A percentile compares a stretch with the other conserved stretches of the same genome.
Evolutionary conservation across 2,113 vertebrate species (phyloP).

Genomic region (Leucoraja erinaceus): DNA sequence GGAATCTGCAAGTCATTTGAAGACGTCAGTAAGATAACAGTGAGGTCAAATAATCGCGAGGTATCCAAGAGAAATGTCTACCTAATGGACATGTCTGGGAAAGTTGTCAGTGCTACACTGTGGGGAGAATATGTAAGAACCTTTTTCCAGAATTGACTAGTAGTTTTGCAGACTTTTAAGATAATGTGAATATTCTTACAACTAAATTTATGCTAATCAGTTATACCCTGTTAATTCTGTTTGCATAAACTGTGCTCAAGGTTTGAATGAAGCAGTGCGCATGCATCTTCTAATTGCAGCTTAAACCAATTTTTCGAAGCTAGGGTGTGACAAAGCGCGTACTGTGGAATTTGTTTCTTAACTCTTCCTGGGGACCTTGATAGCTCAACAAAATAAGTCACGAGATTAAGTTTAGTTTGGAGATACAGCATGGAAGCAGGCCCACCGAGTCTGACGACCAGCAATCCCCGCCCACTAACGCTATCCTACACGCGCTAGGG

Average conservation of each 20-base stretch:
- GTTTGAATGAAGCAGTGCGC: neutral
- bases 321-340: too few relatives aligned
- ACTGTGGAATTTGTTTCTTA: neutral
- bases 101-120: conserved; percentile 76
- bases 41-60: conserved; percentile 77
- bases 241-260: neutral
- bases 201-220: neutral
- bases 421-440: too few relatives aligned
- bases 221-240: neutral
- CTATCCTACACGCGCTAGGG: too few relatives aligned
- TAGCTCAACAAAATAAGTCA: neutral
- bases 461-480: too few relatives aligned
- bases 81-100: conserved; percentile 84
- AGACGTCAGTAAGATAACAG: conserved; percentile 74
- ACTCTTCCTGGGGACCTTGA: neutral
- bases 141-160: conserved; percentile 20
- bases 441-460: too few relatives aligned
- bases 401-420: neutral
- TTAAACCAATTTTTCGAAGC: neutral
- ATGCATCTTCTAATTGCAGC: neutral
- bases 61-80: conserved; percentile 81
- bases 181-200: neutral
- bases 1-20: conserved; percentile 86
- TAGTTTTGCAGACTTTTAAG: neutral
- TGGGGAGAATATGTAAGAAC: conserved; percentile 85